Evolutionary conservation across 2,888 invertebrate species (phyloP).

Genomic region (Drosophila neonasuta): DNA sequence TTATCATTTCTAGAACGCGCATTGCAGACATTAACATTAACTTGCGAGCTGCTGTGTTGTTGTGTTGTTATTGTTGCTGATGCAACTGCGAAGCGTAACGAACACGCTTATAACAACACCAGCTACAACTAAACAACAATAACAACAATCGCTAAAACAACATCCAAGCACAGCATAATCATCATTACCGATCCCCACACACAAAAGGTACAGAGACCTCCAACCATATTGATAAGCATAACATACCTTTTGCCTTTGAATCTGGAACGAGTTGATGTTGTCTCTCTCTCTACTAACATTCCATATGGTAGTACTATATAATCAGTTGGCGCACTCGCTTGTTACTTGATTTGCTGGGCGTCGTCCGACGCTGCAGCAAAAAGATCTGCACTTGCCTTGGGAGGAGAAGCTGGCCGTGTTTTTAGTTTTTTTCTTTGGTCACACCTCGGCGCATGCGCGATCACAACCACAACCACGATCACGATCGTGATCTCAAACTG

Average conservation of each 20-base stretch:
- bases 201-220: slow-evolving; percentile 21
- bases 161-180: slow-evolving; percentile 58
- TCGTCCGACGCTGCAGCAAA: neutral
- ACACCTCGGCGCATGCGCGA: slow-evolving; percentile 63
- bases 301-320: slow-evolving; percentile 37
- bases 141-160: slow-evolving; percentile 54
- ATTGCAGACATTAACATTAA: slow-evolving; percentile 66
- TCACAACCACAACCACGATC: neutral
- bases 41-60: slow-evolving; percentile 18
- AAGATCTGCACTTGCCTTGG: slow-evolving; percentile 10
- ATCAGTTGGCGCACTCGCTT: slow-evolving; percentile 68
- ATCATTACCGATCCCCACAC: slow-evolving; percentile 61
- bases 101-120: slow-evolving; percentile 68
- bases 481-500: neutral
- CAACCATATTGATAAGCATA: slow-evolving; percentile 46
- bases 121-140: slow-evolving; percentile 32
- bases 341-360: slow-evolving; percentile 35
- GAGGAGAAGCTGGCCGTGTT: slow-evolving; percentile 21
- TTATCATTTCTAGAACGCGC: slow-evolving; percentile 74
- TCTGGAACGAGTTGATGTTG: slow-evolving; percentile 27
- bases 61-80: slow-evolving; percentile 49
- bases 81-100: slow-evolving; percentile 77
- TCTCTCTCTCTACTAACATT: too few species aligned
- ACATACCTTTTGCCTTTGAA: slow-evolving; percentile 22
- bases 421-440: slow-evolving; percentile 46